Percentiles rank a stretch among this genome's conserved stretches.
Evolutionary conservation across 2,113 vertebrate species (phyloP).

Genomic region (Macrotis lagotis): DNA sequence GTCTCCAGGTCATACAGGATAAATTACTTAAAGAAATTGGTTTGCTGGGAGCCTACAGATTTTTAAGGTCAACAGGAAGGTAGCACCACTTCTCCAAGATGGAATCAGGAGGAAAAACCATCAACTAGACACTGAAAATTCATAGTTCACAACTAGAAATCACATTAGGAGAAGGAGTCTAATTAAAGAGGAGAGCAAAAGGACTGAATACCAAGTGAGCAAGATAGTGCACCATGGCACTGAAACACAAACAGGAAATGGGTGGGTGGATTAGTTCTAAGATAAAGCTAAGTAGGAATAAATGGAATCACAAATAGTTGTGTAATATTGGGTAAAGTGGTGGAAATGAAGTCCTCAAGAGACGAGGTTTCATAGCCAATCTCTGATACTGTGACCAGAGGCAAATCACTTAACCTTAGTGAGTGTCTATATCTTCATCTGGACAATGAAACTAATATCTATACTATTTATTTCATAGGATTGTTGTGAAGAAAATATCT

Average conservation of each 20-base stretch:
- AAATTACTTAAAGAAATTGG: neutral
- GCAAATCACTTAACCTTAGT: neutral
- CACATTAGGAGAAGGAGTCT: too few species aligned
- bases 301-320: neutral
- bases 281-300: neutral
- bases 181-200: too few species aligned
- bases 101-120: neutral
- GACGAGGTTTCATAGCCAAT: neutral
- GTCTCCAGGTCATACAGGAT: neutral
- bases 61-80: too few species aligned
- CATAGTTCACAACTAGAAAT: neutral
- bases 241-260: neutral
- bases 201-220: neutral
- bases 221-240: too few species aligned
- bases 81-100: neutral
- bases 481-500: neutral
- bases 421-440: neutral
- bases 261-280: too few species aligned
- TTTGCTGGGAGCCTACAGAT: neutral
- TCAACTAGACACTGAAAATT: neutral
- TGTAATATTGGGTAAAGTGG: neutral
- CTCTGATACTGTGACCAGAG: neutral
- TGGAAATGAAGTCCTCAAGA: neutral
- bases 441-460: neutral
- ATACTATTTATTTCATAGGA: neutral